Conservation (phyloP, 2,113 vertebrate genomes). For the Gnathonemus echidnorhynchus region DNA sequence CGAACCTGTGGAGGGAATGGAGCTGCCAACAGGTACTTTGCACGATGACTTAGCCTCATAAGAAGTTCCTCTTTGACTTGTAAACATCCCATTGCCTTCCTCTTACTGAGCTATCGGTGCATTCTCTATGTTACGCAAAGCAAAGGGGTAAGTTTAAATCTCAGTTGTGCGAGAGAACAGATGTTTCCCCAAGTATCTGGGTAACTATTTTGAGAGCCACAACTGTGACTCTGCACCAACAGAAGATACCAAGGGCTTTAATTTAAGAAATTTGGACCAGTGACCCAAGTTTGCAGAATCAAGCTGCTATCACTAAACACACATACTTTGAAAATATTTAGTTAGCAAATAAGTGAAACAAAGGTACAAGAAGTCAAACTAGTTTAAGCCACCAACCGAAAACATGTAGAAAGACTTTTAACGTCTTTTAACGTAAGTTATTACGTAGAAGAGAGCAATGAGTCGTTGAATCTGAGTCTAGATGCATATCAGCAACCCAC, state of each 20-base stretch:
- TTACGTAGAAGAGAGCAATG: not conserved
- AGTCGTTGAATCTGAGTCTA: not conserved
- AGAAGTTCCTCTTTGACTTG: not conserved
- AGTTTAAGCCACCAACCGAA: not conserved
- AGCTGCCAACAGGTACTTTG: conserved; percentile 56
- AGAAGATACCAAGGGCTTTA: not conserved
- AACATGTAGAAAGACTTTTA: not conserved
- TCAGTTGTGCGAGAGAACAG: not conserved
- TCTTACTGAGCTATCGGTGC: not conserved
- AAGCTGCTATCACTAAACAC: not conserved
- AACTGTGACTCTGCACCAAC: not conserved
- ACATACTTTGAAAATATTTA: not conserved
- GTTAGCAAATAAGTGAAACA: not conserved
- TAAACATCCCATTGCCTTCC: not conserved
- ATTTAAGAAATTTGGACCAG: not conserved
- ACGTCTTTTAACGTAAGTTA: not conserved
- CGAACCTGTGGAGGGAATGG: conserved; percentile 35
- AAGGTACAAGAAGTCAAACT: not conserved
- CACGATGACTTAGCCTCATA: not conserved
- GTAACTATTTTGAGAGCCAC: not conserved
- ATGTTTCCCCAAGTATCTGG: not conserved
- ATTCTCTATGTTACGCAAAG: not conserved
- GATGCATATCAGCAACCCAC: not conserved
- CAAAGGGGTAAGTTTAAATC: not conserved
- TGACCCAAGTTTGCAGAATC: not conserved